A percentile compares a stretch with the other conserved stretches of the same genome.
These are phyloP conservation scores for Pygmarrhopalites habei DNA, from an alignment of 1,140 invertebrate species.

Conservation along the genomic window DNA sequence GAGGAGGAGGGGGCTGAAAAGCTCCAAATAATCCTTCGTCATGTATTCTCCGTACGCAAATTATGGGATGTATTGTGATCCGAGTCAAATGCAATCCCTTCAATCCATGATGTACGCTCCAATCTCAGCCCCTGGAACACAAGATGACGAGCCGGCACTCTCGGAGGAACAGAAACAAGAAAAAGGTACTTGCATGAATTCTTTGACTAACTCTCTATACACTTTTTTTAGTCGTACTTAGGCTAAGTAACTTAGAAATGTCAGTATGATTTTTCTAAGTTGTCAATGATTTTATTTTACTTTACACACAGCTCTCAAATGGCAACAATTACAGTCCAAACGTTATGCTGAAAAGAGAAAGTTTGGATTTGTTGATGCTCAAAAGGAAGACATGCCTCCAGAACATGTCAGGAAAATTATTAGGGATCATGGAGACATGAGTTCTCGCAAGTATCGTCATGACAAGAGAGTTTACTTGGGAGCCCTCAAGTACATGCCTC, in stretches of 20 bases:
- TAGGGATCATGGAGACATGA: slow-evolving; percentile 99
- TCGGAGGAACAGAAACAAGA: slow-evolving; percentile 28
- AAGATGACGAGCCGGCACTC: slow-evolving; percentile 23
- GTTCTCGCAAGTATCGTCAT: slow-evolving; percentile 94
- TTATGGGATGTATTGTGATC: slow-evolving; percentile 5
- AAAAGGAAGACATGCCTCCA: slow-evolving; percentile 99
- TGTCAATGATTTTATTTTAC: too few species aligned
- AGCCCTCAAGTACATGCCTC: slow-evolving; percentile 98
- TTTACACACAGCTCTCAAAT: slow-evolving; percentile 89
- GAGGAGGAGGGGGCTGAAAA: too few species aligned
- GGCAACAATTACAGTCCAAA: slow-evolving; percentile 97
- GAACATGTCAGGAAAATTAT: slow-evolving; percentile 99
- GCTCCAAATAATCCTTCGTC: too few species aligned
- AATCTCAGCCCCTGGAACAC: slow-evolving; percentile 23
- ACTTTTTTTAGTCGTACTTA: too few species aligned
- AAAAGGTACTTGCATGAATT: too few species aligned
- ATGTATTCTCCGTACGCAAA: too few species aligned
- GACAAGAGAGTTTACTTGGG: slow-evolving; percentile 98
- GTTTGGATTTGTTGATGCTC: slow-evolving; percentile 97
- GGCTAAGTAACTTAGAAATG: too few species aligned
- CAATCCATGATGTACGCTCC: slow-evolving; percentile 8
- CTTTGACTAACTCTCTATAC: too few species aligned
- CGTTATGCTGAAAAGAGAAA: slow-evolving; percentile 96
- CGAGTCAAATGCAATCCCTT: background rate
- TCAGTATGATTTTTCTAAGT: too few species aligned